Evolutionary conservation across 2,888 invertebrate species (phyloP).

Genomic region (Harpalus rufipes): DNA sequence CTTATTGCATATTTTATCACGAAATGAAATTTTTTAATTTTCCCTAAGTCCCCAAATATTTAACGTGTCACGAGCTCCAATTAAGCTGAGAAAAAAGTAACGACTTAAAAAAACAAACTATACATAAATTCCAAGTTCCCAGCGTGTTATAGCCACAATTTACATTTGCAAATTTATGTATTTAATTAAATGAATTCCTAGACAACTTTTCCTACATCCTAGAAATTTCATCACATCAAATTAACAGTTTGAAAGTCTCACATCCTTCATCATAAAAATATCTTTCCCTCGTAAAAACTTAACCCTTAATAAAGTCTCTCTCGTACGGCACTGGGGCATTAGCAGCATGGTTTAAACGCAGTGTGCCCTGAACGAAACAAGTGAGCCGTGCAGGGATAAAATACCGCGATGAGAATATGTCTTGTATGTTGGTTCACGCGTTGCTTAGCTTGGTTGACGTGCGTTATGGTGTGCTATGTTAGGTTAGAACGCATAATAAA

Average conservation of each 20-base stretch:
- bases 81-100: constrained; percentile 17
- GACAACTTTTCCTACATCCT: neutral
- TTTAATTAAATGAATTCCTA: constrained; percentile 49
- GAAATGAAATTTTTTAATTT: neutral
- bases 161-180: constrained; percentile 37
- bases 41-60: neutral
- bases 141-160: constrained; percentile 11
- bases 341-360: constrained; percentile 40
- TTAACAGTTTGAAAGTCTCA: neutral
- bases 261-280: constrained; percentile 2
- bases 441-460: constrained; percentile 11
- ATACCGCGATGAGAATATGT: constrained; percentile 17
- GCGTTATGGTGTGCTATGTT: constrained; percentile 2
- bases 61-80: constrained; percentile 1
- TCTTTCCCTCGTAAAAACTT: constrained; percentile 17
- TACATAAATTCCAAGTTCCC: constrained; percentile 15
- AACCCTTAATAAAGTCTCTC: constrained; percentile 23
- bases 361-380: constrained; percentile 29
- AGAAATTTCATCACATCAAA: neutral
- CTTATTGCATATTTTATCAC: neutral
- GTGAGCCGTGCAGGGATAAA: constrained; percentile 30
- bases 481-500: constrained; percentile 8
- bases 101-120: constrained; percentile 17
- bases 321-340: constrained; percentile 45
- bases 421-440: constrained; percentile 12